Percentiles rank a stretch among this genome's conserved stretches.
Conservation (phyloP, 2,797 vertebrate genomes). For the Danio aesculapii region DNA sequence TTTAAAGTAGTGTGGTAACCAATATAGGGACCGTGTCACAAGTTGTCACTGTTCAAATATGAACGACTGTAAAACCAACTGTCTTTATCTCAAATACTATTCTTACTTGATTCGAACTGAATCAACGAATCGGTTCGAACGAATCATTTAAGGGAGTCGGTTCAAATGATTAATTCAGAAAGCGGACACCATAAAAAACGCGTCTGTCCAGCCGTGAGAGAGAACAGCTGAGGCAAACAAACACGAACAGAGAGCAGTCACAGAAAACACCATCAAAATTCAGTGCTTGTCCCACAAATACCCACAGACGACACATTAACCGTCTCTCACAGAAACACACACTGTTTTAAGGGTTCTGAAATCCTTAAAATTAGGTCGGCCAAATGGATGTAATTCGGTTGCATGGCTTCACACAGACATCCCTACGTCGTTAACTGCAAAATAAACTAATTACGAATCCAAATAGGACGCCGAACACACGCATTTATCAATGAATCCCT, state of each 20-base stretch:
- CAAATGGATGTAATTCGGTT: background rate
- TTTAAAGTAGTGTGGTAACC: too few species aligned
- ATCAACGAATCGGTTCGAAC: background rate
- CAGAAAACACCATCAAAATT: constrained; percentile 36
- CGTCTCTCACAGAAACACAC: constrained; percentile 34
- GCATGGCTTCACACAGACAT: background rate
- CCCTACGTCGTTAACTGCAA: background rate
- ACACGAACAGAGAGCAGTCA: constrained; percentile 19
- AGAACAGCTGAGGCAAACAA: constrained; percentile 40
- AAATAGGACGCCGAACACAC: background rate
- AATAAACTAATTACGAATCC: background rate
- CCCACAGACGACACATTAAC: constrained; percentile 12
- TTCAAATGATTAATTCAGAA: constrained; percentile 10
- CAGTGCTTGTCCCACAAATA: constrained; percentile 32
- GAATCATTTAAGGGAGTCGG: background rate
- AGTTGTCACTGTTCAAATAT: too few species aligned
- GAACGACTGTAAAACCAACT: too few species aligned
- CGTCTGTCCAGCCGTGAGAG: constrained; percentile 7
- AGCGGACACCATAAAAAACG: background rate
- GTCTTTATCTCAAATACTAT: too few species aligned
- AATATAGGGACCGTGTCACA: too few species aligned
- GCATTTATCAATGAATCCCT: background rate
- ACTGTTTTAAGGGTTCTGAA: background rate
- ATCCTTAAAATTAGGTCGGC: constrained; percentile 2
- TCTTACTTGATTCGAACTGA: background rate